Base-by-base conservation (phyloP, 35 echinoderm and acorn worm genomes). In the Apostichopus parvimensis region DNA sequence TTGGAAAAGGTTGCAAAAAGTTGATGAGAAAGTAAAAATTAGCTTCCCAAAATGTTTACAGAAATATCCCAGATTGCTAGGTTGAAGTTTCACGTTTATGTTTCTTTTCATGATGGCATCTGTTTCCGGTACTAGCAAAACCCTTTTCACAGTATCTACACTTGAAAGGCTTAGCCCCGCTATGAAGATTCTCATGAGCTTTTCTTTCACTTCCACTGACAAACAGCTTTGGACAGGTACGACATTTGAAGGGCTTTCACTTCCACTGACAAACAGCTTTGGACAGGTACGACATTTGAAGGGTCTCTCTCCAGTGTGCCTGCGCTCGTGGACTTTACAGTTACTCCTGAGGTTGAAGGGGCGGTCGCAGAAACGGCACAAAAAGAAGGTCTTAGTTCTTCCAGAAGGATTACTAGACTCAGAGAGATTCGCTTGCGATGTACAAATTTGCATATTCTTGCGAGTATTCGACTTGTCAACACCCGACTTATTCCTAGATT, bases 261-360 rank as follows among this genome's bases (percentile, higher is more conserved):
- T 65, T 24, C 85, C 59, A 25, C 57, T 87, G 8, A 25, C 24
- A 65, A 87, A 87, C 20, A 25, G 25, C 57, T 87, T 87, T 57
- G 57, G 57, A 87, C 85, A 87, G 5, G 64, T 58, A n/a, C 85
- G n/a, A 52, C 85, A 87, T 64, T 87, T 71, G 28, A 24, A 87
- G 24, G 85, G 85, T 65, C 57, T 66, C 85, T 87, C 85, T 87
- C 85, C 85, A 17, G 85, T 87, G 85, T 87, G 85, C 53, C 79
- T 55, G 45, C 79, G 79, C 79, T 82, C 79, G n/a, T 82, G 79
- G 6, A 82, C 53, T 18, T 54, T 34, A 56, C 79, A 56, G 79
- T 82, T 82, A 55, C 34, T 82, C 52, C 55, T 34, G 34, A 45
- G 55, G n/a, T 56, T 45, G 45, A 82, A 82, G 45, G 79, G 79